phyloP scores from a whole-genome alignment of 2,888 invertebrate species.

The Conops quadrifasciatus region DNA sequence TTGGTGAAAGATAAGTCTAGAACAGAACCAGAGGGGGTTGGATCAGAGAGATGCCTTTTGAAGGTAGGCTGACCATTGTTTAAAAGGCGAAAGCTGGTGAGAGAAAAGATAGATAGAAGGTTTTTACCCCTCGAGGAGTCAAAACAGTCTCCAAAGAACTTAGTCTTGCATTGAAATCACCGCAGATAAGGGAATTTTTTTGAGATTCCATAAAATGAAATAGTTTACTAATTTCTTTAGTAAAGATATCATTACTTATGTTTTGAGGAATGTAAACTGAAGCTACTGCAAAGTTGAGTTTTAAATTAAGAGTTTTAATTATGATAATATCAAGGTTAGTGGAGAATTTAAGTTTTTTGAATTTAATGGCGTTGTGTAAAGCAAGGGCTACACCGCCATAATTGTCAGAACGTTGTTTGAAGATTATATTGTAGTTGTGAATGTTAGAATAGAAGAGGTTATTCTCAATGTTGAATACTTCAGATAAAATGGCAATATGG shows the following conservation, averaged over 20 bases:
- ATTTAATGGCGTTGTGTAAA: not conserved
- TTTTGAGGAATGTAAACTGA: not conserved
- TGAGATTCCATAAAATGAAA: not conserved
- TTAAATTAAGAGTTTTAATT: not conserved
- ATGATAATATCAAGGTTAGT: not conserved
- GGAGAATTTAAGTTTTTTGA: not conserved
- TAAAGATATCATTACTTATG: not conserved
- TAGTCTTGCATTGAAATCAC: not conserved
- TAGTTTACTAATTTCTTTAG: not conserved
- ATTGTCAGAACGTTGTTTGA: not conserved
- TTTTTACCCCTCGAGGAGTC: not conserved
- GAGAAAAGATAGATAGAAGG: not conserved
- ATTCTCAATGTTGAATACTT: not conserved
- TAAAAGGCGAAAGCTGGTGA: not conserved
- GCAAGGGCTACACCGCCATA: not conserved
- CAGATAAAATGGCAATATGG: not conserved
- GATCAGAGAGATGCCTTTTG: not conserved
- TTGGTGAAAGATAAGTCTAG: not conserved
- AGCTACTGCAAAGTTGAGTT: not conserved
- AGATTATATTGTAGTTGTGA: not conserved
- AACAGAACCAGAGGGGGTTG: not conserved
- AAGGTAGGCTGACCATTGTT: not conserved
- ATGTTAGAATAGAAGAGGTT: not conserved
- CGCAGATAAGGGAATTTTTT: not conserved
- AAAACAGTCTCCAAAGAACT: not conserved